Conservation (phyloP, 2,797 vertebrate species). For the Scyliorhinus canicula region DNA sequence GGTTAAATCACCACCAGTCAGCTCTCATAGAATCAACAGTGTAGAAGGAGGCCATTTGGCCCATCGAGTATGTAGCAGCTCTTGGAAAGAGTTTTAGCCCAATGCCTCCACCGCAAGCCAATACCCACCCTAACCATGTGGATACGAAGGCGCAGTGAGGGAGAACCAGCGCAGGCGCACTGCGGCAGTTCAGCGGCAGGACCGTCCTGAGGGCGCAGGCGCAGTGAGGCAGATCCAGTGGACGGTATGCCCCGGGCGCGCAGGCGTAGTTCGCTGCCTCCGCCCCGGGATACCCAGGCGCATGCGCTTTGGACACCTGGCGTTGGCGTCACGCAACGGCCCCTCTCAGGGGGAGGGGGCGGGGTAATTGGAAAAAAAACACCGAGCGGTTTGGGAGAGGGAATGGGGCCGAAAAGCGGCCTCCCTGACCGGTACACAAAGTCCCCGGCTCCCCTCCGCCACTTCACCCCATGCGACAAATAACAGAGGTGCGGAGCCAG, state of each 20-base stretch:
- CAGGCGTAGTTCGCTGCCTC: background rate
- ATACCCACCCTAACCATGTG: too few relatives aligned
- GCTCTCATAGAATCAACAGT: too few relatives aligned
- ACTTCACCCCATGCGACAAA: too few relatives aligned
- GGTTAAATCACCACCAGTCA: too few relatives aligned
- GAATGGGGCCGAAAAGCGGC: slow-evolving; percentile 21
- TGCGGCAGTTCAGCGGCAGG: background rate
- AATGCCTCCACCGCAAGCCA: too few relatives aligned
- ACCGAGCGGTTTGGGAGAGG: background rate
- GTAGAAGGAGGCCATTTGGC: too few relatives aligned
- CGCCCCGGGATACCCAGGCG: too few relatives aligned
- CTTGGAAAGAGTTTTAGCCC: too few relatives aligned
- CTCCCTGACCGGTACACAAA: background rate
- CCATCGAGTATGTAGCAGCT: too few relatives aligned
- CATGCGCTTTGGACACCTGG: background rate
- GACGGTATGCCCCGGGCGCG: background rate
- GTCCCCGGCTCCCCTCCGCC: background rate
- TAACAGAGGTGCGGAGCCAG: background rate
- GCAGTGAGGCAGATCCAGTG: background rate
- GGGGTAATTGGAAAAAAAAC: background rate
- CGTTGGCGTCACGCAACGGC: slow-evolving; percentile 10
- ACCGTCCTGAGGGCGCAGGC: background rate
- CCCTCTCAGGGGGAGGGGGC: background rate
- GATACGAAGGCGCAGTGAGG: background rate
- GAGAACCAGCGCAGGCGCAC: too few relatives aligned